These are phyloP conservation scores for Caenorhabditis macrosperma DNA, from an alignment of 2,888 invertebrate genomes.

Conservation along the genomic window DNA sequence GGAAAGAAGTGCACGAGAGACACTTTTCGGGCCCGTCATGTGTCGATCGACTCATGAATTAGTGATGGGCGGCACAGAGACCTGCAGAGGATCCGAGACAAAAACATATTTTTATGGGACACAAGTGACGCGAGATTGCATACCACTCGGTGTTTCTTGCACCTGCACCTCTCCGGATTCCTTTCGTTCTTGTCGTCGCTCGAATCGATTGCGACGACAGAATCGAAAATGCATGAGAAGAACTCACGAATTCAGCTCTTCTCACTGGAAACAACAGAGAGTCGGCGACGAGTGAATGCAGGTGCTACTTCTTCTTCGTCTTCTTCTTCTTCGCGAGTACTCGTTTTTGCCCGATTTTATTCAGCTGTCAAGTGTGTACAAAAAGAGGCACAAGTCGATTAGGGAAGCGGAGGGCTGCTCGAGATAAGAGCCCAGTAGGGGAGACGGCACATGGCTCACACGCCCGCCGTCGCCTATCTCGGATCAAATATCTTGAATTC, in stretches of 20 bases:
- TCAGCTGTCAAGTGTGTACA: constrained; percentile 40
- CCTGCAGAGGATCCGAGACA: constrained; percentile 6
- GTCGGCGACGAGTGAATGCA: neutral
- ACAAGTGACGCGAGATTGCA: constrained; percentile 2
- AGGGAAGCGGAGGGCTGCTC: constrained; percentile 8
- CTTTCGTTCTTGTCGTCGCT: neutral
- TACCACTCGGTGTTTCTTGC: neutral
- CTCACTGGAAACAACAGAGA: neutral
- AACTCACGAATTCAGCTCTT: constrained; percentile 12
- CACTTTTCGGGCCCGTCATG: constrained; percentile 33
- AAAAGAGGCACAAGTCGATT: constrained; percentile 30
- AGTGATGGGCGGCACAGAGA: constrained; percentile 31
- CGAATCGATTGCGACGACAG: constrained; percentile 1
- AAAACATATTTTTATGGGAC: constrained; percentile 21
- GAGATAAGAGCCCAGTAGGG: constrained; percentile 33
- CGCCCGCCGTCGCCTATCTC: constrained; percentile 33
- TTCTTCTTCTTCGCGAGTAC: constrained; percentile 1
- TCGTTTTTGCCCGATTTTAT: constrained; percentile 3
- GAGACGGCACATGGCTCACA: neutral
- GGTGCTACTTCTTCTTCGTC: constrained; percentile 7
- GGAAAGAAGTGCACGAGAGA: constrained; percentile 36
- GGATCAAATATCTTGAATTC: constrained; percentile 49
- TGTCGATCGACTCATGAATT: constrained; percentile 53
- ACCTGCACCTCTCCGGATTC: neutral
- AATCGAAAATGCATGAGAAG: constrained; percentile 18